Evolutionary conservation across 2,888 invertebrate species (phyloP), one percentile per base, ranked within the genome.

Genomic region (Aporophyla lueneburgensis): DNA sequence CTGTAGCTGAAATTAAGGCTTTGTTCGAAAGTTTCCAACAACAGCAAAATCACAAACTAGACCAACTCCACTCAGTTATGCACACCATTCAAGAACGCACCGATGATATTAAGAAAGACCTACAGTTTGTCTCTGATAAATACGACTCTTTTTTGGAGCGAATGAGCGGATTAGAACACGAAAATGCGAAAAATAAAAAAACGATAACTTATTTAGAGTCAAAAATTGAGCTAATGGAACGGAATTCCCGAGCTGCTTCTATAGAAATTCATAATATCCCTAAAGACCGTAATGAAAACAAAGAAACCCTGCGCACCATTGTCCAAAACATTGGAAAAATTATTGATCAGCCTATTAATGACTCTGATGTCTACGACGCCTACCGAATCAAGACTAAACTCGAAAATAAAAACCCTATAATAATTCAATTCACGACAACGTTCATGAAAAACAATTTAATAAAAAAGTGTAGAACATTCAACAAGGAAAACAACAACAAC

Each of bases 191-290:
- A 5, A 49, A 49, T 49, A 49, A 49, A 49, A 49, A 49, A 49
- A 49, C 16, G 16, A 49, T 49, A 16, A 49, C 16, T 49, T 21
- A 33, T 33, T 21, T 33, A 10, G 59, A 61, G 33, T 61, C 59
- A 16, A 61, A 61, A 33, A 61, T 61, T 61, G 61, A 61, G 40
- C 21, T 61, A 6, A 5, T 40, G 61, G 40, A 61, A 40, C 61
- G 40, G 4, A 61, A 61, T 40, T 61, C 12, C 12, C 40, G 61
- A 21, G 61, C 19, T 33, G 16, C 59, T 1, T 59, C 33, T 19
- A 27, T 59, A 33, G 59, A 59, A 9, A 33, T 59, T 10, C 59
- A 59, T 33, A 59, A 59, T 59, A 59, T 59, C 33, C 59, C 59
- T 27, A 59, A 59, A 59, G 58, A 33, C 27, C 9, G 33, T 27